Evolutionary conservation across 2,113 vertebrate species (phyloP), one percentile per base, ranked within the genome.

Genomic region (Pionites leucogaster): DNA sequence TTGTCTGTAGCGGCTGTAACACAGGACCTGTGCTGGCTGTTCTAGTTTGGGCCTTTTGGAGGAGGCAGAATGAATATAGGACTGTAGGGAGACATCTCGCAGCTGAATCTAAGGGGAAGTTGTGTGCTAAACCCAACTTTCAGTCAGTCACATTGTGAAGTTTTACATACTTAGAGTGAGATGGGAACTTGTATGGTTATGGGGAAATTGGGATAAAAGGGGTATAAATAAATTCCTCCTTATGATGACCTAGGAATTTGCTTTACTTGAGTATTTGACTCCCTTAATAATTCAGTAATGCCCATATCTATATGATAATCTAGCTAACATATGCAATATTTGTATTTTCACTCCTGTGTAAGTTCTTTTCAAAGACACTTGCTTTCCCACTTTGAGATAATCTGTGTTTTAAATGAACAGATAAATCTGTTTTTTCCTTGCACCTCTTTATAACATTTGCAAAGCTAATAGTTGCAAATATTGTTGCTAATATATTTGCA

Each of bases 401-500:
- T 90, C 79, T 88, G 39, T 82, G 2, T 92, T 88, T 71, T 59
- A 93, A 92, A 60, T 28, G 72, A 90, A 55, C 27, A 68, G 80
- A 78, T 80, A 59, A 82, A 77, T 64, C 46, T 50, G 11, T 89
- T 92, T 88, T 76, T 37, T 39, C 64, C 10, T 50, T 83, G 17
- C 60, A 23, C 42, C 27, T 71, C 60, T 88, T 11, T 74, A 11
- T 63, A 71, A 78, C 68, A 72, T 88, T 96, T 86, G 79, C 85
- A 75, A 94, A 92, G 88, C 87, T 94, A 90, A 94, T 87, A 33
- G 75, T 94, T 93, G 93, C 82, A 93, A 88, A 95, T 94, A 39
- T 52, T 93, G 80, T 67, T 74, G 42, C 74, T 93, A 90, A 70
- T 93, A 16, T 77, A 44, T 96, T 95, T 95, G 67, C 90, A 69